phyloP scores from a whole-genome alignment of 2,113 vertebrate genomes.

The Lathamus discolor region DNA sequence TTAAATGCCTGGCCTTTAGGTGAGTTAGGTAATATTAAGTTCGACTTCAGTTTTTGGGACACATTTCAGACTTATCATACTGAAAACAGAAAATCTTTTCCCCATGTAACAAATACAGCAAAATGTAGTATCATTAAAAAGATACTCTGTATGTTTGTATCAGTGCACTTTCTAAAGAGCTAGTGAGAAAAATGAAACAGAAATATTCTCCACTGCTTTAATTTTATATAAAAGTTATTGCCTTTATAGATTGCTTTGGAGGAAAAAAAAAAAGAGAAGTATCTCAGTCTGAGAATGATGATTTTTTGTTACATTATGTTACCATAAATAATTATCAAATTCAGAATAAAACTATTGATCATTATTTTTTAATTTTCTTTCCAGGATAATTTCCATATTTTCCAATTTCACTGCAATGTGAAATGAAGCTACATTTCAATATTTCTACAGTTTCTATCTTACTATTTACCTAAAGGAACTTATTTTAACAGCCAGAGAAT shows the following conservation, averaged over 20 bases:
- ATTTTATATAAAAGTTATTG: not conserved
- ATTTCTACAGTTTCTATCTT: not conserved
- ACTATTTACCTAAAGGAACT: not conserved
- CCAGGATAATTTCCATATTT: not conserved
- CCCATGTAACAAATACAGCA: not conserved
- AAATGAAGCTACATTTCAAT: not conserved
- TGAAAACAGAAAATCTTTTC: not conserved
- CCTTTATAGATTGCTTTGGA: not conserved
- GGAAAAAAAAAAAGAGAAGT: not conserved
- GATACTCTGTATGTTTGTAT: not conserved
- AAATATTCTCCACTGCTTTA: not conserved
- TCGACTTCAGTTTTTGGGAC: not conserved
- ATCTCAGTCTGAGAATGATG: not conserved
- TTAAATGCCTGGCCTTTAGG: not conserved
- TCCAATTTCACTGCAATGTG: not conserved
- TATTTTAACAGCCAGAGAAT: not conserved
- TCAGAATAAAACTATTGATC: not conserved
- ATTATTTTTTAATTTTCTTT: not conserved
- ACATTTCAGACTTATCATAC: not conserved
- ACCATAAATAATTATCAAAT: not conserved
- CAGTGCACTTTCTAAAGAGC: not conserved
- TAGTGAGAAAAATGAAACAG: not conserved
- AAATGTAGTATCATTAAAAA: not conserved
- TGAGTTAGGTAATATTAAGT: not conserved
- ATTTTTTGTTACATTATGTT: not conserved